These are phyloP conservation scores for Drosophila meridionalis DNA, from an alignment of 2,888 invertebrate genomes.

Conservation along the genomic window DNA sequence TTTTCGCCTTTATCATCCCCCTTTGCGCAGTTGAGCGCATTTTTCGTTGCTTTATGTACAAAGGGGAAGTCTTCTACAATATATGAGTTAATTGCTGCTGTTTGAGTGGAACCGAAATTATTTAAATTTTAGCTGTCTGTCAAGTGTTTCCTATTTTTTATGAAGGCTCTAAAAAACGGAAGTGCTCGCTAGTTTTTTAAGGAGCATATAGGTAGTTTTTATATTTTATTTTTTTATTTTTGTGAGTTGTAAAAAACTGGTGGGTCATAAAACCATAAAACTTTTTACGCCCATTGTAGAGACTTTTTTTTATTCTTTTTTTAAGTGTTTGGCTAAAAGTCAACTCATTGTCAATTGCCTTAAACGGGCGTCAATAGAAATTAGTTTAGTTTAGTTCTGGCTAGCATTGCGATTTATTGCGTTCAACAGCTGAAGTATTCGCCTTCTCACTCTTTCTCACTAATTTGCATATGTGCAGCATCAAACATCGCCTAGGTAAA, in stretches of 20 bases:
- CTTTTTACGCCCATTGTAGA: slow-evolving; percentile 46
- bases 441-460: slow-evolving; percentile 42
- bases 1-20: slow-evolving; percentile 60
- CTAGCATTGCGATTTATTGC: slow-evolving; percentile 8
- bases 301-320: slow-evolving; percentile 18
- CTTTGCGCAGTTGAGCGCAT: slow-evolving; percentile 50
- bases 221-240: slow-evolving; percentile 13
- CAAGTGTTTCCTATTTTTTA: slow-evolving; percentile 49
- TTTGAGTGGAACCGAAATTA: slow-evolving; percentile 16
- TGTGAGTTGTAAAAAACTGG: slow-evolving; percentile 59
- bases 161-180: slow-evolving; percentile 69
- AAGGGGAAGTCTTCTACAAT: slow-evolving; percentile 61
- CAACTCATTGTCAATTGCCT: slow-evolving; percentile 29
- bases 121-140: neutral
- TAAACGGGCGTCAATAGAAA: slow-evolving; percentile 5
- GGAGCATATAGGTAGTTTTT: slow-evolving; percentile 41
- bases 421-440: slow-evolving; percentile 7
- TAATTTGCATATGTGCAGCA: slow-evolving; percentile 67
- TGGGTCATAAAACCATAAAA: slow-evolving; percentile 64
- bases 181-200: slow-evolving; percentile 63
- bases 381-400: slow-evolving; percentile 27
- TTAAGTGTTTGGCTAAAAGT: slow-evolving; percentile 50
- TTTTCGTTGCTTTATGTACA: slow-evolving; percentile 34
- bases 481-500: slow-evolving; percentile 60
- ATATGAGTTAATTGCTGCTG: slow-evolving; percentile 54